phyloP scores from a whole-genome alignment of 2,797 vertebrate species.

The Carcharodon carcharias region DNA sequence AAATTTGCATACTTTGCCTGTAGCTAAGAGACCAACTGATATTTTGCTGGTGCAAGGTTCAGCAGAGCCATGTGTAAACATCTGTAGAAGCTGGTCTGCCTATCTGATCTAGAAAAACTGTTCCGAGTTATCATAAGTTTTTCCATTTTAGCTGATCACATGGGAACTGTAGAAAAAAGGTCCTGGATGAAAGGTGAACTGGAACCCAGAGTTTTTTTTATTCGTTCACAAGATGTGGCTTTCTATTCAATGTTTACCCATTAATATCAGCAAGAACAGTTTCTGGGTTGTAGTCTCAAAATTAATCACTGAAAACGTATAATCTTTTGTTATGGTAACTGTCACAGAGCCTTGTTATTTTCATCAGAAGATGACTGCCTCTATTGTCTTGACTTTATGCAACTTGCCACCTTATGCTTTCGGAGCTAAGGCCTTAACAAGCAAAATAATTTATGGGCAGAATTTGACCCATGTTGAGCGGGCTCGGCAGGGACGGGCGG shows the following conservation, averaged over 20 bases:
- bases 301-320: too few relatives aligned
- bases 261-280: neutral
- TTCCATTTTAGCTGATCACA: neutral
- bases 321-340: too few relatives aligned
- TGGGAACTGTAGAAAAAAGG: neutral
- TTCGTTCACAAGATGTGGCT: too few relatives aligned
- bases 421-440: too few relatives aligned
- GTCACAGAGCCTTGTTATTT: too few relatives aligned
- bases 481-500: too few relatives aligned
- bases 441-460: too few relatives aligned
- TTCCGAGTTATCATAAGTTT: neutral
- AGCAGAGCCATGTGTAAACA: neutral
- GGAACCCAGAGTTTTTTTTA: neutral
- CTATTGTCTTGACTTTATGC: too few relatives aligned
- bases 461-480: too few relatives aligned
- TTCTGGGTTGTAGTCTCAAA: neutral
- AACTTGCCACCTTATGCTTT: too few relatives aligned
- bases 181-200: neutral
- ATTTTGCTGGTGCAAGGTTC: neutral
- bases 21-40: neutral
- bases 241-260: neutral
- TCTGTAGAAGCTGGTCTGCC: neutral
- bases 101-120: neutral
- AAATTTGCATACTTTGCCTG: neutral
- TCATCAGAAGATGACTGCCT: too few relatives aligned